Evolutionary conservation across 2,888 invertebrate species (phyloP), one percentile per base, ranked within the genome.

Genomic region (Tachina fera): DNA sequence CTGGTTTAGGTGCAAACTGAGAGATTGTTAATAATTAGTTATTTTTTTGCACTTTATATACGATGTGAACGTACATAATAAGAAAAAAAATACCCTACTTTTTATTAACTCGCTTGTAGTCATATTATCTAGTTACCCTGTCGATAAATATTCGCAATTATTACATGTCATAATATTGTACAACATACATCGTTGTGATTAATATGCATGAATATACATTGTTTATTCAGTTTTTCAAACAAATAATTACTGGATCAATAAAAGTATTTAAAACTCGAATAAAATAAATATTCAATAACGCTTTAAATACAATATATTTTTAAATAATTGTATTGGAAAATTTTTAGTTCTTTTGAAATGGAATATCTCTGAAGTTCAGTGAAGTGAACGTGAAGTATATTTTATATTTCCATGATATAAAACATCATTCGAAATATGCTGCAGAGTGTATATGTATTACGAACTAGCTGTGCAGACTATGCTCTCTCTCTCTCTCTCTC

Each of bases 121-220:
- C 0, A 65, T 9, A 56, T 45, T 31, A 45, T 65, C 19, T 13
- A 19, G 63, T 61, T 58, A 60, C 72, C n/a, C 65, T 72, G 56
- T 74, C 58, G 16, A 70, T 45, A 70, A 43, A 13, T 67, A 67
- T 67, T 58, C 47, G 47, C 58, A 63, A 39, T 70, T 79, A 72
- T 61, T 58, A 49, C 19, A 60, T 74, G 43, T 58, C 63, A 74
- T 39, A 53, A 82, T 84, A 84, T 87, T 86, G 70, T 87, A 86
- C 75, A 83, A 75, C 83, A 88, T 85, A 87, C 86, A 87, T 87
- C 80, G 82, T 74, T 85, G 87, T 88, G 89, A 91, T 89, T 90
- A 90, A 89, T 90, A 89, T 89, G 87, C 88, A 88, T 87, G 87
- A 88, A 88, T 87, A 84, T 84, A 80, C 80, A 84, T 88, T 79